phyloP scores from a whole-genome alignment of 2,797 vertebrate genomes.

The Mionectes olivaceus region DNA sequence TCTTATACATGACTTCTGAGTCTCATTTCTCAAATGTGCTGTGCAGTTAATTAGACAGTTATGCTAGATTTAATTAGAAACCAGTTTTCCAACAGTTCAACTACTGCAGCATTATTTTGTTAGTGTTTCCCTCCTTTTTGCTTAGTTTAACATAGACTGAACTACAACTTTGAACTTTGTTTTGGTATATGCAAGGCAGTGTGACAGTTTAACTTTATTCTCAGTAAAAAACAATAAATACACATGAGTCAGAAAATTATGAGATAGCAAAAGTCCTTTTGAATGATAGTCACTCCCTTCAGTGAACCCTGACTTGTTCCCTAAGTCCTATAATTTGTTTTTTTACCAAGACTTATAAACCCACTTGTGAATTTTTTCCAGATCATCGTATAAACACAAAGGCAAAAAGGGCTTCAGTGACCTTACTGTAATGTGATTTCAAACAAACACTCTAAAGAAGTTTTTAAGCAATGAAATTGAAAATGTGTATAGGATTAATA shows the following conservation, averaged over 20 bases:
- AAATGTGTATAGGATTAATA: neutral
- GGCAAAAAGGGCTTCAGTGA: neutral
- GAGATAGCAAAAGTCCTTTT: neutral
- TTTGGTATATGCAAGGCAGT: neutral
- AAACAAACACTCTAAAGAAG: neutral
- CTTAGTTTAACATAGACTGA: neutral
- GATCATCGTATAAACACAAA: neutral
- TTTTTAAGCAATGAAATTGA: neutral
- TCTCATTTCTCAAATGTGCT: slow-evolving; percentile 19
- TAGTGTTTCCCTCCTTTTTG: neutral
- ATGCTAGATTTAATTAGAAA: slow-evolving; percentile 36
- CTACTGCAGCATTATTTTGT: neutral
- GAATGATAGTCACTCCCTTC: neutral
- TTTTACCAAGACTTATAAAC: neutral
- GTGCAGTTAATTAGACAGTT: slow-evolving; percentile 3
- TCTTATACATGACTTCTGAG: slow-evolving; percentile 15
- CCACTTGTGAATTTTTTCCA: neutral
- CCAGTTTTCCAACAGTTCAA: neutral
- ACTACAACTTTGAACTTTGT: neutral
- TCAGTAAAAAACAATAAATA: neutral
- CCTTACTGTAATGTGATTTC: neutral
- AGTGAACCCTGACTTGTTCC: neutral
- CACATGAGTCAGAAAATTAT: neutral
- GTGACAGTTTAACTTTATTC: neutral
- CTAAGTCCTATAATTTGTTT: neutral